phyloP scores from a whole-genome alignment of 2,797 vertebrate species.

The Potorous gilbertii region DNA sequence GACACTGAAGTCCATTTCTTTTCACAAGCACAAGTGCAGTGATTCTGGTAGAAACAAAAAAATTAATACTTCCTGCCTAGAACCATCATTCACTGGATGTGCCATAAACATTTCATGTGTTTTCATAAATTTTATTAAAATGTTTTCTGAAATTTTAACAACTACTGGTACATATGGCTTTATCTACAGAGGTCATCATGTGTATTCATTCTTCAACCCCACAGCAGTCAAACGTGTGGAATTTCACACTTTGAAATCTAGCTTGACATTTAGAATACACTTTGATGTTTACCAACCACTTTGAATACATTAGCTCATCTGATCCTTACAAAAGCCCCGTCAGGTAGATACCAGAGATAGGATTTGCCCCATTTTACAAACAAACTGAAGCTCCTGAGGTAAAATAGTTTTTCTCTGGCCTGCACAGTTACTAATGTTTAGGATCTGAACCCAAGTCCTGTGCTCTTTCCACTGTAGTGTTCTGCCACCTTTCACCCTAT shows the following conservation, averaged over 20 bases:
- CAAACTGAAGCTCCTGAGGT: not conserved
- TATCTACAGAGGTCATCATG: not conserved
- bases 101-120: slow-evolving; percentile 5
- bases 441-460: not conserved
- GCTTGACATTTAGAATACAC: not conserved
- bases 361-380: not conserved
- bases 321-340: not conserved
- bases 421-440: not conserved
- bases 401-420: not conserved
- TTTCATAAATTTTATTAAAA: slow-evolving; percentile 15
- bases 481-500: not conserved
- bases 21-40: not conserved
- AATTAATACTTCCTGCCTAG: not conserved
- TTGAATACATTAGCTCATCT: not conserved
- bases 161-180: not conserved
- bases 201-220: not conserved
- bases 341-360: not conserved
- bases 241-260: not conserved
- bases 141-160: not conserved
- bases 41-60: not conserved
- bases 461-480: not conserved
- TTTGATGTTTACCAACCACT: not conserved
- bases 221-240: not conserved
- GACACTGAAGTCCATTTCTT: not conserved
- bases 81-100: not conserved